A percentile compares a stretch with the other conserved stretches of the same genome.
These are phyloP conservation scores for Nemapogon koenigi DNA, from an alignment of 2,888 invertebrate genomes.

Conservation along the genomic window DNA sequence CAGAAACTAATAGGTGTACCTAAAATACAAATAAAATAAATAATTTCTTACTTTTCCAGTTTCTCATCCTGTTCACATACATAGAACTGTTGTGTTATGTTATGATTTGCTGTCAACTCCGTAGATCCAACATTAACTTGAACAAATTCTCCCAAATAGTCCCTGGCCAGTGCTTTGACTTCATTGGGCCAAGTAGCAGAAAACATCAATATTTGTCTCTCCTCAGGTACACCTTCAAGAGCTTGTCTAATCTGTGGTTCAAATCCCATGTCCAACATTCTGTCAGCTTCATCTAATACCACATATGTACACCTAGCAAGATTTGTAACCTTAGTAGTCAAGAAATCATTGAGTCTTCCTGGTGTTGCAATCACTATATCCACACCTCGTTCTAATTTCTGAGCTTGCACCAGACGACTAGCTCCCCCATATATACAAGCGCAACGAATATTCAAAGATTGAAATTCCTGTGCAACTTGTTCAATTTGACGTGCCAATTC, in stretches of 20 bases:
- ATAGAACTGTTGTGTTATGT: conserved; percentile 84
- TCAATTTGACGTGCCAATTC: conserved; percentile 82
- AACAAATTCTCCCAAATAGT: conserved; percentile 87
- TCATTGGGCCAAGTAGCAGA: conserved; percentile 99
- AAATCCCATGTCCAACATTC: conserved; percentile 98
- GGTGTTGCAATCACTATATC: conserved; percentile 90
- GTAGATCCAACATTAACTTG: conserved; percentile 93
- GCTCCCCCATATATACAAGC: conserved; percentile 90
- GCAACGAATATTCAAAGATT: conserved; percentile 72
- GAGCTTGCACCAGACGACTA: conserved; percentile 70
- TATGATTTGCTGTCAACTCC: conserved; percentile 86
- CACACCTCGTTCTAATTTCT: conserved; percentile 72
- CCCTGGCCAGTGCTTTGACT: conserved; percentile 87
- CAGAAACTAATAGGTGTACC: too few relatives aligned
- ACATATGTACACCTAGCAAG: conserved; percentile 79
- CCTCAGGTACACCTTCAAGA: conserved; percentile 87
- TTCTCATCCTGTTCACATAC: conserved; percentile 84
- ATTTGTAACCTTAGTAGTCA: conserved; percentile 74
- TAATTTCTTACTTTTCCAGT: conserved; percentile 48
- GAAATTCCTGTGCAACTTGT: conserved; percentile 79
- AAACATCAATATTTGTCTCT: conserved; percentile 97
- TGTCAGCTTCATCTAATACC: conserved; percentile 88
- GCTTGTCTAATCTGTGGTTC: conserved; percentile 95
- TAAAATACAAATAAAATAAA: too few relatives aligned
- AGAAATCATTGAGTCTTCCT: conserved; percentile 83